Evolutionary conservation across 2,888 invertebrate genomes (phyloP).

Genomic region (Lutraria lutraria): DNA sequence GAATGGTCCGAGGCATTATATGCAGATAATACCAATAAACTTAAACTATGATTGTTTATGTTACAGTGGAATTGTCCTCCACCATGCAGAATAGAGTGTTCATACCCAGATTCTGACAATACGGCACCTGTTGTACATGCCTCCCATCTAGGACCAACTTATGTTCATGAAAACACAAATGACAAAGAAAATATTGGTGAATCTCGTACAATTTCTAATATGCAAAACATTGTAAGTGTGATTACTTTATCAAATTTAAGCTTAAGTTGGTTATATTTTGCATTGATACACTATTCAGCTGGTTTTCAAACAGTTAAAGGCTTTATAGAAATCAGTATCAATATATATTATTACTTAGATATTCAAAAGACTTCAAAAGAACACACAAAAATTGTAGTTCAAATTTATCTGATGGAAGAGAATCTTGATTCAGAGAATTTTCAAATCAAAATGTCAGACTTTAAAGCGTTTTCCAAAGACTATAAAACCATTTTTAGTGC

Average conservation of each 20-base stretch:
- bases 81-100: constrained; percentile 59
- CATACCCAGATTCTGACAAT: constrained; percentile 42
- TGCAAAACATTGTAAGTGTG: constrained; percentile 55
- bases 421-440: too few species aligned
- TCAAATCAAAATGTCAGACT: too few species aligned
- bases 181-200: constrained; percentile 44
- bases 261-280: too few species aligned
- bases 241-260: background rate
- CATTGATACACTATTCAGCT: too few species aligned
- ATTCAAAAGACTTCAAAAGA: too few species aligned
- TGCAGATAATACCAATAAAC: too few species aligned
- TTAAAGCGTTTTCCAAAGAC: too few species aligned
- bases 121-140: constrained; percentile 44
- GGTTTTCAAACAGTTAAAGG: background rate
- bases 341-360: background rate
- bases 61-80: constrained; percentile 63
- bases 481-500: too few species aligned
- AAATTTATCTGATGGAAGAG: too few species aligned
- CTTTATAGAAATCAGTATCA: background rate
- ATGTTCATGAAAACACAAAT: constrained; percentile 47
- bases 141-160: constrained; percentile 55
- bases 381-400: too few species aligned
- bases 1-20: too few species aligned
- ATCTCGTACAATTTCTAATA: constrained; percentile 41
- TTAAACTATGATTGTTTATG: background rate